These are phyloP conservation scores for Meandrusa payeni DNA, from an alignment of 2,888 invertebrate species.

Conservation along the genomic window DNA sequence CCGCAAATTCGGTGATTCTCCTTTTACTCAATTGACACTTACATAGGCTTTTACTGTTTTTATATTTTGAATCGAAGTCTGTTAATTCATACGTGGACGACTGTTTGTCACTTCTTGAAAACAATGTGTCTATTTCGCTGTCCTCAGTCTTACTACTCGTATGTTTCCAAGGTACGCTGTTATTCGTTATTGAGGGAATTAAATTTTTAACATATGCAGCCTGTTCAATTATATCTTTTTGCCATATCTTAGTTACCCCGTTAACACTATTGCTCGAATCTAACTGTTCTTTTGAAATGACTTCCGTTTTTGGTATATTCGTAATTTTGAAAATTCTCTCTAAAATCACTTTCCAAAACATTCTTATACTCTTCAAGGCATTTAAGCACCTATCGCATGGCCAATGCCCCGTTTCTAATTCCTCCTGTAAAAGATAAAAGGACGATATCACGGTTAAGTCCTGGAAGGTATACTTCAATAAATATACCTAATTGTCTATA, in stretches of 20 bases:
- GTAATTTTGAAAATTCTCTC: constrained; percentile 59
- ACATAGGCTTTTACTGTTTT: background rate
- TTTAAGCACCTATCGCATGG: constrained; percentile 67
- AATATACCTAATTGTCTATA: too few relatives aligned
- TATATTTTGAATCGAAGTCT: constrained; percentile 6
- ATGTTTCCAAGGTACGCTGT: constrained; percentile 18
- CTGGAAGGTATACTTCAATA: too few relatives aligned
- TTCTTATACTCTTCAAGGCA: constrained; percentile 64
- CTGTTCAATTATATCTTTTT: constrained; percentile 56
- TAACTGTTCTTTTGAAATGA: constrained; percentile 30
- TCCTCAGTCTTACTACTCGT: constrained; percentile 12
- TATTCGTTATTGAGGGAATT: constrained; percentile 31
- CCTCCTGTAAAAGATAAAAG: constrained; percentile 46
- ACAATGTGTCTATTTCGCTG: constrained; percentile 23
- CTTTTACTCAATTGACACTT: constrained; percentile 17
- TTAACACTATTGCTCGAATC: constrained; percentile 40
- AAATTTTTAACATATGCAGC: constrained; percentile 48
- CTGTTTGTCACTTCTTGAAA: constrained; percentile 8
- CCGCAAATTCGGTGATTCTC: constrained; percentile 38
- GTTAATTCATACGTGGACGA: background rate
- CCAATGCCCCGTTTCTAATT: constrained; percentile 67
- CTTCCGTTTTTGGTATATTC: constrained; percentile 29
- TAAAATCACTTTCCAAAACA: constrained; percentile 67
- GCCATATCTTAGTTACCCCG: constrained; percentile 54
- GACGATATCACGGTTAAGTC: too few relatives aligned